Percentiles rank a stretch among this genome's conserved stretches.
Evolutionary conservation across 2,888 invertebrate species (phyloP).

Genomic region (Atethmia centrago): DNA sequence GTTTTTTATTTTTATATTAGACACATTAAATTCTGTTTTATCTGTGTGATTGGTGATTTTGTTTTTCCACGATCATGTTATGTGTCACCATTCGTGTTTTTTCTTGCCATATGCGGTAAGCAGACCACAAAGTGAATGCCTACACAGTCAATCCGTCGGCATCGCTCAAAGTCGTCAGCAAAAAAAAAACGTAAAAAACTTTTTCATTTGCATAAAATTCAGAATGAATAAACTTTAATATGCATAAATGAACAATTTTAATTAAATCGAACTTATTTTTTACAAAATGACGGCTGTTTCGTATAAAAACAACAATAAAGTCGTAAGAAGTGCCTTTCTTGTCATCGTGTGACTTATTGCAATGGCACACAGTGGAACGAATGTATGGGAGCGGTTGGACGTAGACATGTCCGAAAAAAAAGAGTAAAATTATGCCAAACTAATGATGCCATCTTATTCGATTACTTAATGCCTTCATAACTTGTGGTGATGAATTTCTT

Average conservation of each 20-base stretch:
- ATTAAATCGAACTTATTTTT: constrained; percentile 55
- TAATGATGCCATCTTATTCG: too few relatives aligned
- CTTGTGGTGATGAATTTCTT: too few relatives aligned
- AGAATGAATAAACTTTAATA: constrained; percentile 47
- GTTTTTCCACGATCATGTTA: constrained; percentile 19
- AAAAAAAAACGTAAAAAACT: constrained; percentile 16
- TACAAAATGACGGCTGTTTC: constrained; percentile 41
- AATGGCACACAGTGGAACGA: too few relatives aligned
- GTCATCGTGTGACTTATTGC: constrained; percentile 55
- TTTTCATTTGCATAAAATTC: constrained; percentile 50
- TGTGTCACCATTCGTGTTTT: constrained; percentile 22
- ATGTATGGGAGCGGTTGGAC: too few relatives aligned
- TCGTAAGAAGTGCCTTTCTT: constrained; percentile 48
- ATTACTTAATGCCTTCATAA: too few relatives aligned
- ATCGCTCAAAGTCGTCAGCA: constrained; percentile 34
- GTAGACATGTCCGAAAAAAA: too few relatives aligned
- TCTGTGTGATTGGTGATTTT: constrained; percentile 25
- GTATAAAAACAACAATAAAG: constrained; percentile 60
- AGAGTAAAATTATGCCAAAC: too few relatives aligned
- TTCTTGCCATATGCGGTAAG: constrained; percentile 40
- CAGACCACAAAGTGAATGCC: constrained; percentile 16
- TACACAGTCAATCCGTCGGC: constrained; percentile 18
- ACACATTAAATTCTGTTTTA: constrained; percentile 25
- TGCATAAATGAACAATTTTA: constrained; percentile 51
- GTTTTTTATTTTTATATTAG: constrained; percentile 19